Percentiles rank a stretch among this genome's conserved stretches.
phyloP scores from a whole-genome alignment of 2,888 invertebrate genomes.

The Notodonta dromedarius region DNA sequence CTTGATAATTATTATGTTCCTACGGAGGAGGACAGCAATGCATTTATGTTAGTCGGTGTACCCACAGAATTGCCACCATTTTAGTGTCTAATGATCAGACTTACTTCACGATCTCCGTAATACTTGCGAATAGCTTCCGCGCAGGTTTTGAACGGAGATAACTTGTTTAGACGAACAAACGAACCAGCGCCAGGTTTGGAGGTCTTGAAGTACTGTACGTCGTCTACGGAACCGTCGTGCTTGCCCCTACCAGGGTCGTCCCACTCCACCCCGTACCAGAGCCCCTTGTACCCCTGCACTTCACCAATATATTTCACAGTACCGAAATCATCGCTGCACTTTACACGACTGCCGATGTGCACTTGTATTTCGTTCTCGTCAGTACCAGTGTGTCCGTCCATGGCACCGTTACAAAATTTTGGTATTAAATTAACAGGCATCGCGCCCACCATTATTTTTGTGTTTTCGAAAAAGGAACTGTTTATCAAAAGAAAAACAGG shows the following conservation, averaged over 20 bases:
- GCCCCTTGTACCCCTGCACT: slow-evolving; percentile 87
- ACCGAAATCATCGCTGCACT: slow-evolving; percentile 73
- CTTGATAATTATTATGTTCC: too few species aligned
- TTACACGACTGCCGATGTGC: slow-evolving; percentile 75
- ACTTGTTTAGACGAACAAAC: slow-evolving; percentile 93
- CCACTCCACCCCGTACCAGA: slow-evolving; percentile 99
- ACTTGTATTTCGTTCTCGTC: slow-evolving; percentile 75
- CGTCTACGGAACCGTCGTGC: slow-evolving; percentile 95
- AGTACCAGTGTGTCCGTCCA: slow-evolving; percentile 79
- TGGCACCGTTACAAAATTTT: slow-evolving; percentile 80
- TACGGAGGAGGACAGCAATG: too few species aligned
- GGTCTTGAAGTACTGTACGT: slow-evolving; percentile 91
- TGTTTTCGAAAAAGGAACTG: slow-evolving; percentile 77
- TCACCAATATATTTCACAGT: slow-evolving; percentile 91
- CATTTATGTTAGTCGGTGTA: too few species aligned
- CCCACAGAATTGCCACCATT: too few species aligned
- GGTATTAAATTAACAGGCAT: slow-evolving; percentile 82
- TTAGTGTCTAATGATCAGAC: slow-evolving; percentile 3
- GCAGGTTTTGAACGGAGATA: slow-evolving; percentile 88
- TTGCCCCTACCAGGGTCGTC: slow-evolving; percentile 95
- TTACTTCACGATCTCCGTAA: slow-evolving; percentile 78
- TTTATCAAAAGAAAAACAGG: slow-evolving; percentile 76
- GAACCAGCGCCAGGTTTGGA: slow-evolving; percentile 93
- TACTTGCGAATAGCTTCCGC: slow-evolving; percentile 87
- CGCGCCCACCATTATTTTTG: slow-evolving; percentile 81